Base-by-base conservation (phyloP, 2,797 vertebrate species). In the Orestias chungarensis region DNA sequence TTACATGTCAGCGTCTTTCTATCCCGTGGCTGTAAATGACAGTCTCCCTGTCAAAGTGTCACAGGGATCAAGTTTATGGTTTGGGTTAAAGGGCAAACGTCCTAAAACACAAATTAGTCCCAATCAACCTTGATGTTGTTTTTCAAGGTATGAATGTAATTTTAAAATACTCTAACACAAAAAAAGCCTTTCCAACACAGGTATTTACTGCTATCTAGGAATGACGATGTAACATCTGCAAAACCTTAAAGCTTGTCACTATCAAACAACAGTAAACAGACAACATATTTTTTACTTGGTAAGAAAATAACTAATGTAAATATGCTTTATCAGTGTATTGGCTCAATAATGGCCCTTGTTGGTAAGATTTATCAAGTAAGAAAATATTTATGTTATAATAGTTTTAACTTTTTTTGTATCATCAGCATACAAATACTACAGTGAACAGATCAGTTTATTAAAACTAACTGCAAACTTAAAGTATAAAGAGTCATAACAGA, bases 1-100 rank as follows among this genome's bases (percentile, higher is more conserved):
- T 69, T 76, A 81, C 66, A 73, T 78, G 43, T 54, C 70, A 78
- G 64, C 76, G 59, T 84, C 25, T 82, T 75, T 68, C 73, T 33
- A 23, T 59, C 47, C 54, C 31, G 25, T 50, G 42, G 75, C 68
- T 73, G 27, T 52, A 18, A 50, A 64, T 18, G 38, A 73, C 46
- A 67, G 40, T 29, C 29, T 65, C 47, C 3, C 23, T 59, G 74
- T 64, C 79, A 74, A 40, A 68, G n/a, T 38, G 38, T 75, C 43
- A 49, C 47, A 2, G 57, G 29, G 47, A 66, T 73, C 55, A 72
- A 74, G 75, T 78, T 76, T 57, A 69, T 20, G 76, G 64, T 78
- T 82, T 69, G 17, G 73, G 44, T 73, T 25, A 40, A 62, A 40
- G 14, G 59, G 35, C 12, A 14, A 62, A 25, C 12, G 57, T 38